Evolutionary conservation across 2,888 invertebrate genomes (phyloP), one percentile per base, ranked within the genome.

Genomic region (Sarcophaga caerulescens): DNA sequence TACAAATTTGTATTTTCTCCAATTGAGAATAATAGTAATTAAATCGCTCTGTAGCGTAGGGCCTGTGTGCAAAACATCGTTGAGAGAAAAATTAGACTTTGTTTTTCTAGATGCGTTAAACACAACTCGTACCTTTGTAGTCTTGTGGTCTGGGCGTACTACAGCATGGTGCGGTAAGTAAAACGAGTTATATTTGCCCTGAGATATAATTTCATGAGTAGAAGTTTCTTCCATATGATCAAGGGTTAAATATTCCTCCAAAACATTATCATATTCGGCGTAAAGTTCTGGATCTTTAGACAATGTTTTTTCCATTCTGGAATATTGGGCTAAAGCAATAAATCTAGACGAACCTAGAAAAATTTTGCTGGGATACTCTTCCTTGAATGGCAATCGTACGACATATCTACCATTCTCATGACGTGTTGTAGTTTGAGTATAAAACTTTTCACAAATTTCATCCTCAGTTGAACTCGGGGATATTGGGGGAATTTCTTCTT

Each of bases 31-130:
- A 0, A 87, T 19, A 10, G 57, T 44, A 12, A 69, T 85, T 0
- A 87, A n/a, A 25, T 87, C 87, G 1, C 35, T 45, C 62, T 88
- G 87, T 35, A 89, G 80, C 1, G 75, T 77, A 0, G 87, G 85
- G 11, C 87, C 88, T 4, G 66, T 59, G 45, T 87, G 60, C 10
- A 87, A 57, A 6, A 71, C 35, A 19, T 85, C 87, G 45, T 88
- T 88, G 0, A 88, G 70, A 4, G 76, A 85, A 2, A 65, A 65
- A 25, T 65, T 10, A 0, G 25, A 35, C n/a, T 35, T 65, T 14
- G 65, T 25, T 35, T 23, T 17, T 1, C 87, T 78, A 10, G 81
- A 82, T 11, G 76, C 60, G n/a, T 65, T 65, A n/a, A 65, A 88
- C 1, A 88, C 87, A 3, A 89, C 84, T n/a, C 85, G 62, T 11